phyloP scores from a whole-genome alignment of 2,888 invertebrate species.

The Ramazzottius varieornatus region DNA sequence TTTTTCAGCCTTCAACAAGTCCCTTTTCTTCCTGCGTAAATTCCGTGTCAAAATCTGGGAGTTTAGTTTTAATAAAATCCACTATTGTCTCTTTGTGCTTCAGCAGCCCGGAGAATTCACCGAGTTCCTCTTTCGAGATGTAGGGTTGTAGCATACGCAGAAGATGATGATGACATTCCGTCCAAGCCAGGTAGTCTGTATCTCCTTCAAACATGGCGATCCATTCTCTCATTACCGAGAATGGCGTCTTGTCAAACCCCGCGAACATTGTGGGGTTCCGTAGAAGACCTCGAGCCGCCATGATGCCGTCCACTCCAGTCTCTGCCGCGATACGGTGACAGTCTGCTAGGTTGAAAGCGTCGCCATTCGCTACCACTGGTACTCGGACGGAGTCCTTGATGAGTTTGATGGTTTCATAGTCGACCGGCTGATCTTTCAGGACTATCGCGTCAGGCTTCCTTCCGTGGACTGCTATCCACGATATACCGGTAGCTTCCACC shows the following conservation, averaged over 20 bases:
- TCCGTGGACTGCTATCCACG: constrained; percentile 69
- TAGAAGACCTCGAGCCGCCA: constrained; percentile 70
- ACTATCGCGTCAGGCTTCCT: constrained; percentile 44
- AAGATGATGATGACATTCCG: constrained; percentile 1
- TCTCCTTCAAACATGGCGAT: constrained; percentile 1
- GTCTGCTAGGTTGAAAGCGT: constrained; percentile 20
- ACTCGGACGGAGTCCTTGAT: constrained; percentile 43
- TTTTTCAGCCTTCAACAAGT: no score
- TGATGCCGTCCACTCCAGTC: constrained; percentile 37
- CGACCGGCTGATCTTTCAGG: constrained; percentile 35
- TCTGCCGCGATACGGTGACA: constrained; percentile 15
- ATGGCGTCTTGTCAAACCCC: constrained; percentile 40
- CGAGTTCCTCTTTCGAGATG: background rate
- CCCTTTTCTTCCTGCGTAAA: no score
- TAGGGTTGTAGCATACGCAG: background rate
- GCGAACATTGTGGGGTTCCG: constrained; percentile 69
- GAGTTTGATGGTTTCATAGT: constrained; percentile 39
- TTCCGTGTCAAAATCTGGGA: background rate
- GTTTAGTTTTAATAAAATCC: background rate
- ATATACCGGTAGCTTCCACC: constrained; percentile 56
- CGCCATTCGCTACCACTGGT: constrained; percentile 73
- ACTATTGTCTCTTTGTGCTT: background rate
- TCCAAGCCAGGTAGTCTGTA: constrained; percentile 2
- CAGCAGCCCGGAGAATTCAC: background rate
- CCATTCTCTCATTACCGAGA: constrained; percentile 55